Evolutionary conservation across 2,797 vertebrate genomes (phyloP).

Genomic region (Acrossocheilus wenchowensis): DNA sequence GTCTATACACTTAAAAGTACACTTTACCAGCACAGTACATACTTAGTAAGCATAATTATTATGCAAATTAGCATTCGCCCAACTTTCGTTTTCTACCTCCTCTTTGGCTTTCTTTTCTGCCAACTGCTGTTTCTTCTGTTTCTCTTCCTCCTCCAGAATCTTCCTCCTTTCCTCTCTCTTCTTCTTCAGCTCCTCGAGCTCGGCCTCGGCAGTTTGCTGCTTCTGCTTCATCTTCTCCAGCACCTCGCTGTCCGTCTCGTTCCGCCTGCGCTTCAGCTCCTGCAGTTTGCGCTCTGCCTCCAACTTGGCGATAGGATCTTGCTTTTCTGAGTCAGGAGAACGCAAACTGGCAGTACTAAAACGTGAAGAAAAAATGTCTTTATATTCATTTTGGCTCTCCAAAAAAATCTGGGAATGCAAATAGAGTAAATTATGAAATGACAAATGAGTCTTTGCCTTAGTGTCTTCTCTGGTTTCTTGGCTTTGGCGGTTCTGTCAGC

Average conservation of each 20-base stretch:
- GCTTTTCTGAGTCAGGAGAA: conserved; percentile 65
- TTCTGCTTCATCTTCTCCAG: conserved; percentile 93
- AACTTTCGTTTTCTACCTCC: conserved; percentile 76
- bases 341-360: conserved; percentile 71
- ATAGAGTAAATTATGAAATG: not conserved
- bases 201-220: conserved; percentile 86
- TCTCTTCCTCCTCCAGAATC: conserved; percentile 92
- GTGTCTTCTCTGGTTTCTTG: conserved; percentile 84
- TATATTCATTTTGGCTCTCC: not conserved
- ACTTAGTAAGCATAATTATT: not conserved
- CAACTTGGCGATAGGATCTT: conserved; percentile 63
- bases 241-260: conserved; percentile 85
- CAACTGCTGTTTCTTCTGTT: conserved; percentile 86
- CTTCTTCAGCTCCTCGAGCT: conserved; percentile 92
- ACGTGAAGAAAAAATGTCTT: conserved; percentile 2
- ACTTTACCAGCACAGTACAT: not conserved
- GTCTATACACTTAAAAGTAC: not conserved
- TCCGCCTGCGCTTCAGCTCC: conserved; percentile 84
- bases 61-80: not conserved
- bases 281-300: conserved; percentile 87
- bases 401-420: not conserved
- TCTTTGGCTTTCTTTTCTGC: conserved; percentile 88
- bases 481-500: conserved; percentile 80
- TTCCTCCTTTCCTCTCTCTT: conserved; percentile 93
- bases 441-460: conserved; percentile 75